Evolutionary conservation across 2,888 invertebrate species (phyloP).

Genomic region (Troilus luridus): DNA sequence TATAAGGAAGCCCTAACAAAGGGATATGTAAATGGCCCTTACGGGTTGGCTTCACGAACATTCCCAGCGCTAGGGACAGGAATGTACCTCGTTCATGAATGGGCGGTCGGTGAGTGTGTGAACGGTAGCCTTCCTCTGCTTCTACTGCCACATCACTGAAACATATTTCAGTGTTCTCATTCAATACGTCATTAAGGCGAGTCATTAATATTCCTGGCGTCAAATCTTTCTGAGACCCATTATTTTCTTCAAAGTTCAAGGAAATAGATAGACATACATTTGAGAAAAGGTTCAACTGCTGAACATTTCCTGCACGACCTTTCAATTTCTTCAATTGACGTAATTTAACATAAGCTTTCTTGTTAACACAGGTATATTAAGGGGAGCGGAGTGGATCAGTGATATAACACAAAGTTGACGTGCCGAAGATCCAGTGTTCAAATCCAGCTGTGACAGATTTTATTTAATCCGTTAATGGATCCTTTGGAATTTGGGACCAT

Average conservation of each 20-base stretch:
- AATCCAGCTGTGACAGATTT: too few relatives aligned
- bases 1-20: constrained; percentile 6
- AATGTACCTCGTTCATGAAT: constrained; percentile 15
- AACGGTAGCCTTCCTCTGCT: neutral
- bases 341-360: neutral
- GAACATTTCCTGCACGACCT: neutral
- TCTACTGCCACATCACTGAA: neutral
- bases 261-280: neutral
- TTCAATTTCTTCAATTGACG: neutral
- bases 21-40: neutral
- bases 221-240: neutral
- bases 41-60: neutral
- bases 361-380: neutral
- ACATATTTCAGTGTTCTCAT: neutral
- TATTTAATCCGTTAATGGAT: too few relatives aligned
- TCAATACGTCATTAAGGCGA: neutral
- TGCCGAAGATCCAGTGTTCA: too few relatives aligned
- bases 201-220: neutral
- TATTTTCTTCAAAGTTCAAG: neutral
- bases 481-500: too few relatives aligned
- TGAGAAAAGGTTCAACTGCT: neutral
- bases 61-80: neutral
- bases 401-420: too few relatives aligned
- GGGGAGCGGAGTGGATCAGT: too few relatives aligned
- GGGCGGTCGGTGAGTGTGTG: neutral